Evolutionary conservation across 2,888 invertebrate species (phyloP).

Genomic region (Lissocephala sabroskyi): DNA sequence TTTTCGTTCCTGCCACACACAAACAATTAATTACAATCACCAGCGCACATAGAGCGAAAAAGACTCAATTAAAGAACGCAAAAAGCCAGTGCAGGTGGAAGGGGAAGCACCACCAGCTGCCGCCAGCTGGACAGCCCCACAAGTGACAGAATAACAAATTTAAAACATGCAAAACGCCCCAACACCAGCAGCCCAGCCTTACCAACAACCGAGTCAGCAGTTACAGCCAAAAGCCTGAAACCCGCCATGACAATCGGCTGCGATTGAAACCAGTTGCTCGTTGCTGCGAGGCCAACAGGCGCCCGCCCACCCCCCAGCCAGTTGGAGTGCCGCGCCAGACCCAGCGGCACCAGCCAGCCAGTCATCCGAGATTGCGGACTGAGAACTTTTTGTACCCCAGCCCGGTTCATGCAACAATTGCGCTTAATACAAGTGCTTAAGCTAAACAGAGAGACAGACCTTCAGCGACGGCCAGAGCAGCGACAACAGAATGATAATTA

Average conservation of each 20-base stretch:
- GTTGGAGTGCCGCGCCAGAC: slow-evolving; percentile 21
- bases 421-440: slow-evolving; percentile 25
- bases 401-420: slow-evolving; percentile 33
- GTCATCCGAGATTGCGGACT: no score
- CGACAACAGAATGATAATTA: slow-evolving; percentile 37
- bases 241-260: slow-evolving; percentile 52
- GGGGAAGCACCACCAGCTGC: no score
- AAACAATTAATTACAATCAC: no score
- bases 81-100: not conserved
- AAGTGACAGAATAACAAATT: no score
- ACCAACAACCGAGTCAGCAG: slow-evolving; percentile 29
- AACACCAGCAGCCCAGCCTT: slow-evolving; percentile 34
- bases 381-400: no score
- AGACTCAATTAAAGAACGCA: no score
- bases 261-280: slow-evolving; percentile 60
- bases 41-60: no score
- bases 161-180: slow-evolving; percentile 16
- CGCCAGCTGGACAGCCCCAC: no score
- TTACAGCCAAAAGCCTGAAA: slow-evolving; percentile 52
- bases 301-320: no score
- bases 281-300: no score
- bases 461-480: slow-evolving; percentile 31
- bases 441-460: slow-evolving; percentile 10
- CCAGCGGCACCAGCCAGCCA: slow-evolving; percentile 40
- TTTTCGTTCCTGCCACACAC: slow-evolving; percentile 27